phyloP scores from a whole-genome alignment of 2,888 invertebrate species.

The Cryptocephalus primarius region DNA sequence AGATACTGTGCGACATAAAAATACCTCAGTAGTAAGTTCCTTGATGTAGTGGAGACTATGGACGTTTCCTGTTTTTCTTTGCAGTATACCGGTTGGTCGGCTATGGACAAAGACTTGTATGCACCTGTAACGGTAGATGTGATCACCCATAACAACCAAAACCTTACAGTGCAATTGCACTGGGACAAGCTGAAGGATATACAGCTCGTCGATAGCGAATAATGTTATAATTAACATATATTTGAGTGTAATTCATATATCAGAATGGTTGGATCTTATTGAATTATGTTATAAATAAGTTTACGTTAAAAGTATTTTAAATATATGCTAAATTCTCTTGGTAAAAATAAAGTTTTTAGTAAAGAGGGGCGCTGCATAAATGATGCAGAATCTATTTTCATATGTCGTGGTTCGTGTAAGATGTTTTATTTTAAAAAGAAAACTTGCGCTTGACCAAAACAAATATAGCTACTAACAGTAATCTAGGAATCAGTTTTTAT shows the following conservation, averaged over 20 bases:
- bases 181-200: constrained; percentile 32
- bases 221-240: constrained; percentile 6
- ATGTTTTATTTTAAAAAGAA: too few relatives aligned
- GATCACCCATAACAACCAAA: constrained; percentile 26
- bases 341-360: too few relatives aligned
- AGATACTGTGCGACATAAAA: constrained; percentile 31
- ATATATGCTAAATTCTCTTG: too few relatives aligned
- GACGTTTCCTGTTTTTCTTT: neutral
- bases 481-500: too few relatives aligned
- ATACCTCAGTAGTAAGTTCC: constrained; percentile 34
- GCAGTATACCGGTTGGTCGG: constrained; percentile 37
- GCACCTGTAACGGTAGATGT: constrained; percentile 32
- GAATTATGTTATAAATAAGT: too few relatives aligned
- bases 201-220: constrained; percentile 29
- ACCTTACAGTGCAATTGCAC: constrained; percentile 30
- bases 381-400: too few relatives aligned
- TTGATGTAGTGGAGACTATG: too few relatives aligned
- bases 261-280: neutral
- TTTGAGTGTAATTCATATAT: constrained; percentile 1
- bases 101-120: constrained; percentile 33
- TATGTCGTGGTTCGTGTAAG: too few relatives aligned
- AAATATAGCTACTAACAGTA: too few relatives aligned
- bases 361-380: too few relatives aligned
- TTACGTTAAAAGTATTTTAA: too few relatives aligned
- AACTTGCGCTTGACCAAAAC: too few relatives aligned